Evolutionary conservation across 2,113 vertebrate genomes (phyloP).

Genomic region (Podocnemis expansa): DNA sequence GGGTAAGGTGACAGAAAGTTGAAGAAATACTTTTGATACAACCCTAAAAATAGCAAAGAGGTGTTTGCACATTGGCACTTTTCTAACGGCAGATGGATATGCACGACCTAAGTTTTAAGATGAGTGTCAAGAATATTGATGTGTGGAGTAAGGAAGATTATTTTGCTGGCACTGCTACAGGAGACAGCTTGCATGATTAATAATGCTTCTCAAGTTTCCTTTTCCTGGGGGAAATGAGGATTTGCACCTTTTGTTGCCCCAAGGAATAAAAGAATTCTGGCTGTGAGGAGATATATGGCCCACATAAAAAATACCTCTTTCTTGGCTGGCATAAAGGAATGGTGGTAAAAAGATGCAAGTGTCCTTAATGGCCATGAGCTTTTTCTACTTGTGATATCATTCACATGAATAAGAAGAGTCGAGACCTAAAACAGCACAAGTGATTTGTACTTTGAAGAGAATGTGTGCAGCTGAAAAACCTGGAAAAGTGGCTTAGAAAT

Average conservation of each 20-base stretch:
- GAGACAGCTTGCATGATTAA: constrained; percentile 69
- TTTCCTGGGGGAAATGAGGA: constrained; percentile 32
- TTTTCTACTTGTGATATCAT: not conserved
- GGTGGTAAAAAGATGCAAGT: not conserved
- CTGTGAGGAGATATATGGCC: not conserved
- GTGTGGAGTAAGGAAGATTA: constrained; percentile 53
- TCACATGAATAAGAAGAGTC: not conserved
- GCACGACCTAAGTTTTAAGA: constrained; percentile 77
- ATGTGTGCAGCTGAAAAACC: not conserved
- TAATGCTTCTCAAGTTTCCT: constrained; percentile 31
- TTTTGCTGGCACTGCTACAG: constrained; percentile 42
- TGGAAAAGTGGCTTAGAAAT: not conserved
- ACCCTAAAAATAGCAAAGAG: constrained; percentile 80
- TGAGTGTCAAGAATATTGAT: constrained; percentile 66
- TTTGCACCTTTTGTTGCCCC: not conserved
- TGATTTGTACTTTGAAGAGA: not conserved
- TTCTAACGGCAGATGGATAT: constrained; percentile 76
- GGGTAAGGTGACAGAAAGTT: constrained; percentile 71
- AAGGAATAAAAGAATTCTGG: constrained; percentile 24
- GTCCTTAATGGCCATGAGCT: not conserved
- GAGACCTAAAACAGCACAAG: not conserved
- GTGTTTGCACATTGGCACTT: constrained; percentile 75
- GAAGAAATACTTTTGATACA: constrained; percentile 76
- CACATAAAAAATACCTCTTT: not conserved
- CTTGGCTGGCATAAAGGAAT: not conserved